These are phyloP conservation scores for Mythimna ferrago DNA, from an alignment of 2,888 invertebrate genomes.

Conservation along the genomic window DNA sequence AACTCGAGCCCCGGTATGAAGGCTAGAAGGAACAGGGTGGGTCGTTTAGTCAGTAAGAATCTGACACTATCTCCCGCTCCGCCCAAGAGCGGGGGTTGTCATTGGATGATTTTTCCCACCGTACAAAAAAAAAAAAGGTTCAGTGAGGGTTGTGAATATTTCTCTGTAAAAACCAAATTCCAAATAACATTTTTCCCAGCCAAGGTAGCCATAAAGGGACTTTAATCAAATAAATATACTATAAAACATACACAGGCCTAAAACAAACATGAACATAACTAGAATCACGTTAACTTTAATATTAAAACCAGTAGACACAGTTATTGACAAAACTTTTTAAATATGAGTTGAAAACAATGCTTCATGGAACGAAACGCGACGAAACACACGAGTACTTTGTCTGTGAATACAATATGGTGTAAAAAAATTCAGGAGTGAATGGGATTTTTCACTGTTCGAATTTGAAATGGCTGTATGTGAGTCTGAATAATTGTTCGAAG, in stretches of 20 bases:
- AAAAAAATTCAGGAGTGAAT: constrained; percentile 8
- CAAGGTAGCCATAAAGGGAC: too few species aligned
- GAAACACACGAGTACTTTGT: constrained; percentile 3
- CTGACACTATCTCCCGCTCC: too few species aligned
- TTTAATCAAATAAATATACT: background rate
- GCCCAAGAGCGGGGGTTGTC: too few species aligned
- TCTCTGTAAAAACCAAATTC: too few species aligned
- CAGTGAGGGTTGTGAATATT: too few species aligned
- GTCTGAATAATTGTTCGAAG: background rate
- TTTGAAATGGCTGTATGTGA: background rate
- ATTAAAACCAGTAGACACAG: constrained; percentile 1
- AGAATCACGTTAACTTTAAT: constrained; percentile 35
- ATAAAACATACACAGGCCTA: background rate
- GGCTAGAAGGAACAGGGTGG: too few species aligned
- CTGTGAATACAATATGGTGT: constrained; percentile 20
- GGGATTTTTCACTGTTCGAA: constrained; percentile 1
- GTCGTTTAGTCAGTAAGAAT: too few species aligned
- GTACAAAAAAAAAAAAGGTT: too few species aligned
- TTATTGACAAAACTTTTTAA: constrained; percentile 47
- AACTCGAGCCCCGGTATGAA: too few species aligned
- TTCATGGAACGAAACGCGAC: constrained; percentile 10
- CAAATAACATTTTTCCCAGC: too few species aligned
- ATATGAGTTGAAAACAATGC: constrained; percentile 41
- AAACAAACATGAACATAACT: background rate
- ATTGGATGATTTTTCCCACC: too few species aligned